A percentile compares a stretch with the other conserved stretches of the same genome.
phyloP scores from a whole-genome alignment of 2,888 invertebrate species.

The Melieria crassipennis region DNA sequence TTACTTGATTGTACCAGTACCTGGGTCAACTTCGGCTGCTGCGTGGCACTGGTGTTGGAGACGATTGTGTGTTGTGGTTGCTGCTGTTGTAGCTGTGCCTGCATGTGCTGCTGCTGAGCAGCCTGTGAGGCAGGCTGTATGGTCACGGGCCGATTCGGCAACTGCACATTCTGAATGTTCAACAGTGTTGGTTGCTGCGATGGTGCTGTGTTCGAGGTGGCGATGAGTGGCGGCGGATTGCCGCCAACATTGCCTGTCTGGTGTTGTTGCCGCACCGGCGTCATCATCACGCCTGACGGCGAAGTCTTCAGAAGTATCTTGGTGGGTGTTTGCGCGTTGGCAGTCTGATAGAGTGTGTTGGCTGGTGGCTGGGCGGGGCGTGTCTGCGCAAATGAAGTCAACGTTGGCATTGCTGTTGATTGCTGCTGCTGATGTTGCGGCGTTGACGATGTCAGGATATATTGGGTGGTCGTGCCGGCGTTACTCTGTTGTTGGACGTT shows the following conservation, averaged over 20 bases:
- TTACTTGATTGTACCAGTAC: conserved; percentile 59
- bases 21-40: conserved; percentile 65
- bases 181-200: conserved; percentile 58
- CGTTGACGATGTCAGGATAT: conserved; percentile 58
- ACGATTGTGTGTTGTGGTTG: conserved; percentile 62
- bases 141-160: conserved; percentile 64
- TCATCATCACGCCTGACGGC: conserved; percentile 62
- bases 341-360: conserved; percentile 59
- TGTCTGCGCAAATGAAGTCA: conserved; percentile 61
- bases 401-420: conserved; percentile 54
- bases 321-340: conserved; percentile 56
- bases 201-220: conserved; percentile 53
- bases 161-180: conserved; percentile 64
- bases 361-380: conserved; percentile 54
- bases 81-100: conserved; percentile 63
- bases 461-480: conserved; percentile 51
- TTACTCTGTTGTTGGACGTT: conserved; percentile 44
- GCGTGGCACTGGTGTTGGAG: conserved; percentile 63
- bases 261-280: conserved; percentile 54
- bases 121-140: conserved; percentile 65
- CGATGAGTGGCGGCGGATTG: conserved; percentile 64
- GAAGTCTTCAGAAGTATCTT: conserved; percentile 65
- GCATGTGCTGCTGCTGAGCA: conserved; percentile 63
- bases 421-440: conserved; percentile 51
- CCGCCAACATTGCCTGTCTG: conserved; percentile 48